Conservation (phyloP, 2,888 invertebrate genomes). For the Muscina levida region DNA sequence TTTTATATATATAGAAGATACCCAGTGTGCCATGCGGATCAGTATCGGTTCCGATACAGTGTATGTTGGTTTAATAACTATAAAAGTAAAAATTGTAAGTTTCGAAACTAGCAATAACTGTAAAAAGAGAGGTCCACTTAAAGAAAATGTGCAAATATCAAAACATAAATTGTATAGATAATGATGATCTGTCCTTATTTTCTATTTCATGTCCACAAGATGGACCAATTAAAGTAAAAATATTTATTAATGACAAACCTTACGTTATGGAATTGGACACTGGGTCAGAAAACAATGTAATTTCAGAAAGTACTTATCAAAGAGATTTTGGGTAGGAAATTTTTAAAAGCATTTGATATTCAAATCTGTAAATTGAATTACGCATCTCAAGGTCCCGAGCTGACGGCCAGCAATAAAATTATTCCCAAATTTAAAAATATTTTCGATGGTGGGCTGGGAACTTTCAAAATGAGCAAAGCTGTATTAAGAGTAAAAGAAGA, state of each 20-base stretch:
- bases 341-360: constrained; percentile 52
- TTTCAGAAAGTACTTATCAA: constrained; percentile 50
- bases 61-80: constrained; percentile 46
- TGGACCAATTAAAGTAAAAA: constrained; percentile 26
- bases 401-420: constrained; percentile 33
- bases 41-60: too few relatives aligned
- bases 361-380: constrained; percentile 53
- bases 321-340: constrained; percentile 51
- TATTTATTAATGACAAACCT: constrained; percentile 47
- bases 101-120: constrained; percentile 53
- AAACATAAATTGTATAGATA: constrained; percentile 44
- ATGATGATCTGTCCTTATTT: constrained; percentile 35
- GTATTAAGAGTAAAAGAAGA: constrained; percentile 54
- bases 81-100: constrained; percentile 54
- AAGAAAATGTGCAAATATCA: constrained; percentile 54
- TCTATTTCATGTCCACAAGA: constrained; percentile 20
- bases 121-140: constrained; percentile 58
- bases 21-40: too few relatives aligned
- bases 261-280: constrained; percentile 59
- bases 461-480: constrained; percentile 56
- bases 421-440: constrained; percentile 38
- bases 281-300: constrained; percentile 51
- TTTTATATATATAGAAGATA: too few relatives aligned
- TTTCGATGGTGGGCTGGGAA: constrained; percentile 56
- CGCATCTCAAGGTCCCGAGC: background rate